Conservation (phyloP, 2,113 vertebrate genomes). For the Engystomops pustulosus region DNA sequence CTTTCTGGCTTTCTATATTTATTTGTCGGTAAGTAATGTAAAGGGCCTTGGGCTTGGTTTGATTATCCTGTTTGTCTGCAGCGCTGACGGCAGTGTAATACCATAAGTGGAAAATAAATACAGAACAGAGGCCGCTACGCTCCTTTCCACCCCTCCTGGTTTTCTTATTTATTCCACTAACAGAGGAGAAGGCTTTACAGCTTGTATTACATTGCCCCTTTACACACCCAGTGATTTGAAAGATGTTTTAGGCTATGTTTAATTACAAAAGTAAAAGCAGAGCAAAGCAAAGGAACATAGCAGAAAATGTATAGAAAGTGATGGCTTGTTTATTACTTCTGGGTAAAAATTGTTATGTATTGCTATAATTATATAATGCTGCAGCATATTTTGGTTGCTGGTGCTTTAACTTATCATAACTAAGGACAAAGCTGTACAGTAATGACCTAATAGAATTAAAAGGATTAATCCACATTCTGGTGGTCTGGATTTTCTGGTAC, state of each 20-base stretch:
- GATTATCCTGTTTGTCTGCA: conserved; percentile 46
- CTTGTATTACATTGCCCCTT: conserved; percentile 44
- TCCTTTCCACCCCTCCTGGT: conserved; percentile 2
- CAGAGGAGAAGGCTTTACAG: conserved; percentile 15
- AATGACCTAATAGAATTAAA: too few species aligned
- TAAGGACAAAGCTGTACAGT: too few species aligned
- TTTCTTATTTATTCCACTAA: conserved; percentile 9
- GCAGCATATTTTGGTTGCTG: not conserved
- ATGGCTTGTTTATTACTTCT: not conserved
- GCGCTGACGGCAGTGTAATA: conserved; percentile 50
- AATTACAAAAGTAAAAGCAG: conserved; percentile 32
- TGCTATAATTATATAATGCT: not conserved
- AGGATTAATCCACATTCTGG: too few species aligned
- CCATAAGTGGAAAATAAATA: conserved; percentile 50
- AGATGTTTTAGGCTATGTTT: conserved; percentile 27
- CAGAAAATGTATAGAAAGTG: not conserved
- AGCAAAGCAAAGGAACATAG: not conserved
- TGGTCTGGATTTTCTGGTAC: too few species aligned
- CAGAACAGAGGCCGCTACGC: conserved; percentile 11
- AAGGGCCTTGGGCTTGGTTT: conserved; percentile 42
- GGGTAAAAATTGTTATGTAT: not conserved
- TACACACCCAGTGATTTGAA: conserved; percentile 27
- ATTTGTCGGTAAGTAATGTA: conserved; percentile 33
- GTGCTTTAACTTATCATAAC: too few species aligned
- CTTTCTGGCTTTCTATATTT: conserved; percentile 3